Conservation (phyloP, 2,888 invertebrate genomes). For the Sericinus montela region DNA sequence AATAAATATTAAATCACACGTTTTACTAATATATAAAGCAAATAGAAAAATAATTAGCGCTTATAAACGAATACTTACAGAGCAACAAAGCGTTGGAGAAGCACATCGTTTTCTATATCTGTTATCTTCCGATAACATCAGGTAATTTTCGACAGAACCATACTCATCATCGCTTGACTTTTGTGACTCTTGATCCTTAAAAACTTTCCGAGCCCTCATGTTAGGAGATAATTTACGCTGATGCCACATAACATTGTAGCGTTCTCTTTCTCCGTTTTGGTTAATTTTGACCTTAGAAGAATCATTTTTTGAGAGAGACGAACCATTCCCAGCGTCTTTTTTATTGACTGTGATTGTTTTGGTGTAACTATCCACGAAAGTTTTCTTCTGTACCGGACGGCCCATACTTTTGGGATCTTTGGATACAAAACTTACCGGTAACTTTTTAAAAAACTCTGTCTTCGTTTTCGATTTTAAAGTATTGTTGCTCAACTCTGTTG, state of each 20-base stretch:
- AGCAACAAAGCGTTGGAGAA: conserved; percentile 22
- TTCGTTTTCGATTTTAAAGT: conserved; percentile 16
- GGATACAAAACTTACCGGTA: conserved; percentile 13
- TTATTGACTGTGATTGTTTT: conserved; percentile 32
- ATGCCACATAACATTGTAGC: conserved; percentile 46
- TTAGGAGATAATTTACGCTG: conserved; percentile 40
- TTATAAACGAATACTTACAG: conserved; percentile 21
- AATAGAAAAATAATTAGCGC: too few species aligned
- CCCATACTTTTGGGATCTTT: conserved; percentile 29
- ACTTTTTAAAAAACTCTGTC: conserved; percentile 16
- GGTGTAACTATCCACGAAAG: conserved; percentile 45
- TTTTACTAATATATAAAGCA: too few species aligned
- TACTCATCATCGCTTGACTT: conserved; percentile 11
- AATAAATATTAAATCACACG: too few species aligned
- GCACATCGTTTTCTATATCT: conserved; percentile 21
- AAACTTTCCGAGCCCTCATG: conserved; percentile 39
- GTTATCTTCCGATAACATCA: conserved; percentile 26
- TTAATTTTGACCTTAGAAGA: conserved; percentile 50
- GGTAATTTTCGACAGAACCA: conserved; percentile 31
- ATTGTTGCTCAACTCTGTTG: conserved; percentile 10
- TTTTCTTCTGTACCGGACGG: conserved; percentile 41
- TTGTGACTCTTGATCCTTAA: conserved; percentile 27
- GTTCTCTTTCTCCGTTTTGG: conserved; percentile 51
- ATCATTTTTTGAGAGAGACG: conserved; percentile 26
- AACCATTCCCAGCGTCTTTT: conserved; percentile 23